Evolutionary conservation across 2,797 vertebrate genomes (phyloP).

Genomic region (Sebastes itinus): DNA sequence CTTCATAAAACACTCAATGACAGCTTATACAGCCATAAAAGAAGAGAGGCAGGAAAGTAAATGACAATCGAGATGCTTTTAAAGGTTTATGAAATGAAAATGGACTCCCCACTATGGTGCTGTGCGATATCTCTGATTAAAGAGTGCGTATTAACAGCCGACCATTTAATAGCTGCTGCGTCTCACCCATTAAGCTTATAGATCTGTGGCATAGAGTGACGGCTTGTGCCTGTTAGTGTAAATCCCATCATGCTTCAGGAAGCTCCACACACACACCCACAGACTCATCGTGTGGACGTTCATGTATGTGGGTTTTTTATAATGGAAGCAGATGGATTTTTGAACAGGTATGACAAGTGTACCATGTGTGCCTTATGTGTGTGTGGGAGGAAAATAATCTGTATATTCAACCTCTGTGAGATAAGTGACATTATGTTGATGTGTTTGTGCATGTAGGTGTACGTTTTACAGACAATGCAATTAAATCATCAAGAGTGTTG

Average conservation of each 20-base stretch:
- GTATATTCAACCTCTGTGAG: neutral
- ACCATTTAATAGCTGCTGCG: conserved; percentile 6
- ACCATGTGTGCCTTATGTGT: neutral
- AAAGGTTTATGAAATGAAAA: conserved; percentile 64
- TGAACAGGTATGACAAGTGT: conserved; percentile 2
- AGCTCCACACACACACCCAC: neutral
- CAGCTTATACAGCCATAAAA: conserved; percentile 33
- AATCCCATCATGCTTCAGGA: conserved; percentile 29
- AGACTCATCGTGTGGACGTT: neutral
- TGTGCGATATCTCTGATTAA: conserved; percentile 20
- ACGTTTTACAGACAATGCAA: neutral
- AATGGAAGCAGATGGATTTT: neutral
- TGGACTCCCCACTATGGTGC: conserved; percentile 32
- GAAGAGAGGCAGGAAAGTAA: conserved; percentile 37
- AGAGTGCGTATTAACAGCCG: neutral
- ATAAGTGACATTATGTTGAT: neutral
- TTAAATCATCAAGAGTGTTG: neutral
- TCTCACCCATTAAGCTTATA: conserved; percentile 20
- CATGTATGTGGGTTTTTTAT: neutral
- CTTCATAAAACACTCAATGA: conserved; percentile 62
- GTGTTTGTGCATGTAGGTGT: conserved; percentile 2
- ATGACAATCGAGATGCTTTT: conserved; percentile 48
- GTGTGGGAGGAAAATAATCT: conserved; percentile 21
- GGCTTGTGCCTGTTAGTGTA: neutral
- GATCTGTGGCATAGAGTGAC: conserved; percentile 6